Percentiles rank a stretch among this genome's conserved stretches.
Conservation (phyloP, 1,140 invertebrate genomes). For the Zophobas morio region DNA sequence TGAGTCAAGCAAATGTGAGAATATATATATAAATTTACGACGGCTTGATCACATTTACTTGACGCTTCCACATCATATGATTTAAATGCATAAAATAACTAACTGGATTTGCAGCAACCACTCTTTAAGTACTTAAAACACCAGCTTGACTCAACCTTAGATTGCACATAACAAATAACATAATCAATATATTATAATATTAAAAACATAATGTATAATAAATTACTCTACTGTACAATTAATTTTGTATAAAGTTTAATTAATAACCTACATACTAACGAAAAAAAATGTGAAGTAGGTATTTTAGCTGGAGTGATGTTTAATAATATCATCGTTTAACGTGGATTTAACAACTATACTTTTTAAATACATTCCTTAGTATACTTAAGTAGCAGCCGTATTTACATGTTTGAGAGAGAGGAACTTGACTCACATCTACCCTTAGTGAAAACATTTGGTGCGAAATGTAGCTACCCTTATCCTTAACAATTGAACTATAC, state of each 20-base stretch:
- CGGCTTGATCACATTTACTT: constrained; percentile 24
- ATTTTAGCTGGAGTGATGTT: constrained; percentile 41
- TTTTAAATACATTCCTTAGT: constrained; percentile 11
- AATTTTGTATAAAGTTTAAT: constrained; percentile 44
- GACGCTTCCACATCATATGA: constrained; percentile 19
- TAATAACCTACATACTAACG: constrained; percentile 44
- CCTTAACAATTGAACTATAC: constrained; percentile 6
- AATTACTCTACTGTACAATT: constrained; percentile 47
- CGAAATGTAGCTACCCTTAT: constrained; percentile 14
- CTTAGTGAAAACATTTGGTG: neutral
- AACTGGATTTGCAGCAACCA: constrained; percentile 36
- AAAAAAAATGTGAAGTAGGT: constrained; percentile 34
- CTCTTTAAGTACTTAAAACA: constrained; percentile 39
- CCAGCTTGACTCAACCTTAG: constrained; percentile 33
- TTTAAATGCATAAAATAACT: constrained; percentile 45
- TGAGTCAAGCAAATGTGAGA: constrained; percentile 28
- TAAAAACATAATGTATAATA: constrained; percentile 42
- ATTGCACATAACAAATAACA: constrained; percentile 48
- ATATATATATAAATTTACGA: neutral
- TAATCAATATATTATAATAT: constrained; percentile 47
- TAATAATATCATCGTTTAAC: constrained; percentile 44
- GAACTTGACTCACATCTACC: constrained; percentile 38
- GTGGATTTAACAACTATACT: constrained; percentile 43
- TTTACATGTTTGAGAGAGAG: constrained; percentile 42
- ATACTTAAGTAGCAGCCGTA: constrained; percentile 45